Percentiles rank a stretch among this genome's conserved stretches.
Conservation (phyloP, 1,140 invertebrate species). For the Microplitis demolitor region DNA sequence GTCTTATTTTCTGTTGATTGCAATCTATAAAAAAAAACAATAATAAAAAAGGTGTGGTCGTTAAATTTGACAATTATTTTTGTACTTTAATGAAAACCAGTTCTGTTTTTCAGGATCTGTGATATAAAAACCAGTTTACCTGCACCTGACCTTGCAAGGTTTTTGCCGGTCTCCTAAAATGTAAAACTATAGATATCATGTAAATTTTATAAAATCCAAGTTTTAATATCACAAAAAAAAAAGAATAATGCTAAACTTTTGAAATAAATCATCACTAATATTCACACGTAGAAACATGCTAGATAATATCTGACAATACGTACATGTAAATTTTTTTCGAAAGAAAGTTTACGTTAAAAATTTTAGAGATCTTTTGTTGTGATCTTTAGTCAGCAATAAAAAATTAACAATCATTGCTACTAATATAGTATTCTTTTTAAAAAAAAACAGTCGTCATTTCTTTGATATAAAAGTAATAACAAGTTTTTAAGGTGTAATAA, state of each 20-base stretch:
- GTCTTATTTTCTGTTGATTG: not conserved
- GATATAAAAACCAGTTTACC: conserved; percentile 3
- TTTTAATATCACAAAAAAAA: not conserved
- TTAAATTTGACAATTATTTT: conserved; percentile 15
- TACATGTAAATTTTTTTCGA: too few relatives aligned
- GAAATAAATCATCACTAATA: too few relatives aligned
- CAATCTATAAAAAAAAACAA: not conserved
- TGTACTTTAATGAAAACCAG: conserved; percentile 17
- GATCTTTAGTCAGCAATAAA: too few relatives aligned
- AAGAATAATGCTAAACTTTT: too few relatives aligned
- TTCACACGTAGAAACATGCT: too few relatives aligned
- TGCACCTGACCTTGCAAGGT: conserved; percentile 19
- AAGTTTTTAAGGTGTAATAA: not conserved
- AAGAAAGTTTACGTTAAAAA: too few relatives aligned
- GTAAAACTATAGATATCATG: not conserved
- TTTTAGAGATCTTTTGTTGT: too few relatives aligned
- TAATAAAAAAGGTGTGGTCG: not conserved
- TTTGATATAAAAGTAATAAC: not conserved
- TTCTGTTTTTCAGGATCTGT: conserved; percentile 10
- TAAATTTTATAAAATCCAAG: not conserved
- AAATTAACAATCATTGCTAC: too few relatives aligned
- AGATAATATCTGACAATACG: too few relatives aligned
- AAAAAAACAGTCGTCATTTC: not conserved
- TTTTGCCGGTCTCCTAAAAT: not conserved
- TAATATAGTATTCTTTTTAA: too few relatives aligned